phyloP scores from a whole-genome alignment of 2,113 vertebrate species.

The Corythoichthys haematopterus region DNA sequence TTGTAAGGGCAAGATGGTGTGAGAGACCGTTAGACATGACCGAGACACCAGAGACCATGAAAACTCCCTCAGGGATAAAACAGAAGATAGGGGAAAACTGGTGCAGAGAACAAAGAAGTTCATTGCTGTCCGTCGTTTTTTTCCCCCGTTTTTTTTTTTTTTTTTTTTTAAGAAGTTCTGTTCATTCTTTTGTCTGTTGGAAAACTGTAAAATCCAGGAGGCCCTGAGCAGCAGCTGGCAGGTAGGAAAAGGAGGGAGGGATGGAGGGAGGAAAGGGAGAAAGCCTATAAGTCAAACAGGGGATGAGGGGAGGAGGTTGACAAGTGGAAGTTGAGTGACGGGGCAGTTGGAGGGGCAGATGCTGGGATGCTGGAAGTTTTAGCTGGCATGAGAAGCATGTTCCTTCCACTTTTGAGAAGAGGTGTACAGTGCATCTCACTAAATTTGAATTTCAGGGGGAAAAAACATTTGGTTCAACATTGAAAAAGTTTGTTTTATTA shows the following conservation, averaged over 20 bases:
- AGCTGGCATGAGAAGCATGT: background rate
- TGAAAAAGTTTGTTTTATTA: too few relatives aligned
- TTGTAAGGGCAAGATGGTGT: conserved; percentile 23
- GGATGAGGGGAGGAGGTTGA: conserved; percentile 1
- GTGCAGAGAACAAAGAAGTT: conserved; percentile 45
- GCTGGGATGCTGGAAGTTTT: conserved; percentile 5
- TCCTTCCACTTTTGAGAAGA: background rate
- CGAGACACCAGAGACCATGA: conserved; percentile 36
- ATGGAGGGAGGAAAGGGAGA: conserved; percentile 18
- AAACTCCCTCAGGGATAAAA: conserved; percentile 45
- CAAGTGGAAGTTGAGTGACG: conserved; percentile 9
- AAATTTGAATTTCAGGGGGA: background rate
- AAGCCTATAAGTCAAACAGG: conserved; percentile 35
- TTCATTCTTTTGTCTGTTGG: conserved; percentile 52
- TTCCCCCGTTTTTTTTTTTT: conserved; percentile 21
- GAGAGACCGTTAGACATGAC: conserved; percentile 51
- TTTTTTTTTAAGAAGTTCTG: conserved; percentile 27
- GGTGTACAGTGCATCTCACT: background rate
- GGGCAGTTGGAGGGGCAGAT: background rate
- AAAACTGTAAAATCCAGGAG: conserved; percentile 48
- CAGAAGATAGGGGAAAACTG: conserved; percentile 33
- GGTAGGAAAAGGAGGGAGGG: conserved; percentile 63
- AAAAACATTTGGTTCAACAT: too few relatives aligned
- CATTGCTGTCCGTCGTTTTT: conserved; percentile 43
- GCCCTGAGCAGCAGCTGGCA: conserved; percentile 84